Conservation (phyloP, 2,113 vertebrate species). For the Monopterus albus region DNA sequence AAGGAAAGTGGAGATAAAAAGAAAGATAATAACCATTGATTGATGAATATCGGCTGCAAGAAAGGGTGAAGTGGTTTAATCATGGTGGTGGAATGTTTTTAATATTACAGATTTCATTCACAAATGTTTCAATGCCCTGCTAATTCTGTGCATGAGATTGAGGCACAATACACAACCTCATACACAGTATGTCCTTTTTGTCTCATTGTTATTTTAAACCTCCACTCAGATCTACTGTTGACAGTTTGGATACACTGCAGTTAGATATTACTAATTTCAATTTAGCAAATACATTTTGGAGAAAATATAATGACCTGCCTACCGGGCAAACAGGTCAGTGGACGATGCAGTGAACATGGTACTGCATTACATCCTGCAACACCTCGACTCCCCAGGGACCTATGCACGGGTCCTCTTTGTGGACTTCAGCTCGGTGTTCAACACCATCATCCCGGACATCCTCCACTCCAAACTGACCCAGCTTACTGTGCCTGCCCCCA, state of each 20-base stretch:
- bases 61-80: background rate
- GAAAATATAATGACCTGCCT: no score
- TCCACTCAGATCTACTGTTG: background rate
- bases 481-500: no score
- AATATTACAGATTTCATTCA: conserved; percentile 21
- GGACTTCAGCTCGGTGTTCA: no score
- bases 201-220: conserved; percentile 6
- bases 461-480: no score
- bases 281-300: background rate
- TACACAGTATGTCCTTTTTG: background rate
- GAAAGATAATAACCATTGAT: conserved; percentile 43
- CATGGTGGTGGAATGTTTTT: background rate
- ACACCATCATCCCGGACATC: no score
- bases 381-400: no score
- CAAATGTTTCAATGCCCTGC: conserved; percentile 11
- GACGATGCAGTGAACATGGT: no score
- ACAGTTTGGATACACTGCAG: background rate
- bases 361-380: no score
- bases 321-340: no score
- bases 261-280: no score
- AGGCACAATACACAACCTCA: background rate
- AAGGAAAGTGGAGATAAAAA: conserved; percentile 29
- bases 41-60: conserved; percentile 40
- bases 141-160: conserved; percentile 3
- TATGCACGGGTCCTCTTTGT: no score